phyloP scores from a whole-genome alignment of 2,797 vertebrate species.

The Sarcoramphus papa region DNA sequence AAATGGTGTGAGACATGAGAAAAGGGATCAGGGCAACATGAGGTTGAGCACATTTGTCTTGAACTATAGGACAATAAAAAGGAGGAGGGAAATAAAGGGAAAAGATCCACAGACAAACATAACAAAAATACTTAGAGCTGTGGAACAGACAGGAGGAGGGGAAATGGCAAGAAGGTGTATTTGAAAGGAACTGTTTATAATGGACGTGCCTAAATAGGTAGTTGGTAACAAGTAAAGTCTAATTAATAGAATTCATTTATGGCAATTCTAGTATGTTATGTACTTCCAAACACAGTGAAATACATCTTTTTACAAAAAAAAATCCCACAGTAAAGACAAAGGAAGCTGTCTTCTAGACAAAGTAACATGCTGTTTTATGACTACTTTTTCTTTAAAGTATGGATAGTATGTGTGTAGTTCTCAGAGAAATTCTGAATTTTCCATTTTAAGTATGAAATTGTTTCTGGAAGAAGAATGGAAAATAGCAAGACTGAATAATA shows the following conservation, averaged over 20 bases:
- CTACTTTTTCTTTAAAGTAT: background rate
- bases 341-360: background rate
- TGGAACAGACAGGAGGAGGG: background rate
- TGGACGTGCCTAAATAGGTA: background rate
- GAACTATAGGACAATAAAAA: background rate
- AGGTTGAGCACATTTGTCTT: background rate
- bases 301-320: background rate
- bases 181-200: background rate
- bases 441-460: background rate
- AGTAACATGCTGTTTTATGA: background rate
- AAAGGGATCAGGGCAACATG: background rate
- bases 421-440: background rate
- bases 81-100: background rate
- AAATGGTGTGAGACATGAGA: background rate
- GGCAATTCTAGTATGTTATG: background rate
- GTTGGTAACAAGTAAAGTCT: background rate
- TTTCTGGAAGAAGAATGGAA: background rate
- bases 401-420: background rate
- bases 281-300: background rate
- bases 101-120: background rate
- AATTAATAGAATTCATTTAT: background rate
- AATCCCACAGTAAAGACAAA: background rate
- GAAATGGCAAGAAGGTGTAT: background rate
- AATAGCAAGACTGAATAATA: background rate
- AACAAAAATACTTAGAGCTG: background rate